Evolutionary conservation across 2,113 vertebrate genomes (phyloP).

Genomic region (Nothobranchius kuhntae): DNA sequence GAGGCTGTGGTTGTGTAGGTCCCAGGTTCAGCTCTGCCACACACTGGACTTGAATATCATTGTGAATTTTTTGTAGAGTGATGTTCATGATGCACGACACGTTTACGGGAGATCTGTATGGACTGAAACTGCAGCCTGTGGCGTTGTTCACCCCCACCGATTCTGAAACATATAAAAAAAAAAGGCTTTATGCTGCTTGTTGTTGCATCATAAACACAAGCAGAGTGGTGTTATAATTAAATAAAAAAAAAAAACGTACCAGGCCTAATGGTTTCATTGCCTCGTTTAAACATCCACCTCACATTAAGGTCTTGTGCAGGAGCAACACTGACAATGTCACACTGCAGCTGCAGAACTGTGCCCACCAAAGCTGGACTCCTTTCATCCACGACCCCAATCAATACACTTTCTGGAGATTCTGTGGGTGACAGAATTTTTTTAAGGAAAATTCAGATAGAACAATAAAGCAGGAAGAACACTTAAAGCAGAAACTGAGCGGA

Average conservation of each 20-base stretch:
- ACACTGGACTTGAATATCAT: constrained; percentile 62
- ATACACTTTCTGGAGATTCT: constrained; percentile 71
- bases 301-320: constrained; percentile 62
- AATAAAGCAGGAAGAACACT: neutral
- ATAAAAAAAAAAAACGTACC: constrained; percentile 20
- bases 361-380: constrained; percentile 39
- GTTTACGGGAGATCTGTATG: neutral
- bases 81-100: constrained; percentile 43
- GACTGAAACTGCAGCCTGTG: constrained; percentile 5
- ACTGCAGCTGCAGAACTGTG: constrained; percentile 57
- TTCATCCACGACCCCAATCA: constrained; percentile 18
- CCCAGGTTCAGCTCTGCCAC: constrained; percentile 63
- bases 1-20: neutral
- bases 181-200: neutral
- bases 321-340: constrained; percentile 60
- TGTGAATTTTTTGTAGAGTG: constrained; percentile 21
- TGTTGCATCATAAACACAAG: no score
- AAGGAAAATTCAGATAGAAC: neutral
- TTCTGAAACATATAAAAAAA: constrained; percentile 18
- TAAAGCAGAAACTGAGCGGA: constrained; percentile 2
- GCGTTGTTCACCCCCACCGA: neutral
- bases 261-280: constrained; percentile 4
- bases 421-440: neutral
- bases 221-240: no score
- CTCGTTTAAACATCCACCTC: constrained; percentile 58